Conservation (phyloP, 2,888 invertebrate genomes). For the Theodoxus fluviatilis region DNA sequence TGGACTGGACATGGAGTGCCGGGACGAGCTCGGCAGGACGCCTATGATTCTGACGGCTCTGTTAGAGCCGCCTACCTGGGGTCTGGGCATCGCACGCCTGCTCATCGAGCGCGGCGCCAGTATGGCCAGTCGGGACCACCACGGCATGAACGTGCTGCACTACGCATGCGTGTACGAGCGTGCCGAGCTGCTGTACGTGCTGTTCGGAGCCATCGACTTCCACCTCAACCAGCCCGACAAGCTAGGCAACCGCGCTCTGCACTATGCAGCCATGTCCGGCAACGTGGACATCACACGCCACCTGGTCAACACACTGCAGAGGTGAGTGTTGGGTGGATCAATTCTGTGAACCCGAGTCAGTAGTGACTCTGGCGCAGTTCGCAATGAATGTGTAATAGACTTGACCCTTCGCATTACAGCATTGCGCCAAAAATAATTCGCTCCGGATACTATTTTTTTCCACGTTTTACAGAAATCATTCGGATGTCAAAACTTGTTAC, state of each 20-base stretch:
- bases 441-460: no score
- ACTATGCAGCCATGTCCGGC: conserved; percentile 56
- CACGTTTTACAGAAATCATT: no score
- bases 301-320: conserved; percentile 41
- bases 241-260: conserved; percentile 61
- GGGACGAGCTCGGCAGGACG: conserved; percentile 51
- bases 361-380: no score
- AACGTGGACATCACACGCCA: conserved; percentile 43
- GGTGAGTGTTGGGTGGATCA: conserved; percentile 39
- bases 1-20: conserved; percentile 49
- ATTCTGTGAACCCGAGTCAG: no score
- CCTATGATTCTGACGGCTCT: conserved; percentile 59
- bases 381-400: no score
- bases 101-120: conserved; percentile 60
- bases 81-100: conserved; percentile 56
- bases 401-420: no score
- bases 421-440: no score
- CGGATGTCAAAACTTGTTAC: no score
- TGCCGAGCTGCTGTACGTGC: conserved; percentile 45
- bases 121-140: conserved; percentile 46
- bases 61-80: conserved; percentile 57
- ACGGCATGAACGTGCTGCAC: conserved; percentile 60
- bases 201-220: conserved; percentile 60
- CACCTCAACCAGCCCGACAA: conserved; percentile 54
- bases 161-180: conserved; percentile 59